Evolutionary conservation across 2,113 vertebrate genomes (phyloP), one percentile per base, ranked within the genome.

Genomic region (Herpetotheres cachinnans): DNA sequence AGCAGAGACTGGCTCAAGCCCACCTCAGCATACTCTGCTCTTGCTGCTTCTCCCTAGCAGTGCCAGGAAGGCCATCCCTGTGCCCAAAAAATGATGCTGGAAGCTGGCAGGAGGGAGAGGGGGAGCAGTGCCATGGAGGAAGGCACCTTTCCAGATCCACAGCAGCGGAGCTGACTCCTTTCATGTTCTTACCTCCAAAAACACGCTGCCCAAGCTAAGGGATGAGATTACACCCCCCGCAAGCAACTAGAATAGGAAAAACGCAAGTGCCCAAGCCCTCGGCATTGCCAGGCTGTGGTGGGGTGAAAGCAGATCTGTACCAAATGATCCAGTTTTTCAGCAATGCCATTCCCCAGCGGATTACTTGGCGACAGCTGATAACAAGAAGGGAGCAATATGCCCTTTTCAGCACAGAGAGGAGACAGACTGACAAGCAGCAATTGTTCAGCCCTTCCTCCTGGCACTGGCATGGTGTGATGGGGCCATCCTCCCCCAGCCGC

Each of bases 401-500:
- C 86, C 38, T 73, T 72, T 72, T 47, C 83, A 83, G 54, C 67
- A 27, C 38, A 59, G 76, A 96, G 72, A 93, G 76, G 42, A 92
- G 67, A 74, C 63, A 71, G 82, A 63, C 29, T 3, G 29, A 74
- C 74, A 62, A 49, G 82, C 71, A 81, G 85, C 47, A 65, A 92
- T 69, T 86, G 92, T 93, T 93, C 78, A 81, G 72, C 59, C 63
- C 78, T 94, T 96, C 95, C 90, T 93, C 90, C 78, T 2, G 2
- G 61, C 0, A 1, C 83, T 49, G 81, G 67, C 1, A 8, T 80
- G 81, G 67, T 1, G 10, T 80, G 89, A 90, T 2, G 2, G 50
- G 49, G 38, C 86, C 1, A 19, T 91, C 55, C 67, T 86, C 32
- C 44, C 71, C 36, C 0, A 0, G 47, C 44, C 0, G 0, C 1